A percentile compares a stretch with the other conserved stretches of the same genome.
Evolutionary conservation across 92 coral and sea anemone genomes (phyloP).

Genomic region (Pocillopora grandis): DNA sequence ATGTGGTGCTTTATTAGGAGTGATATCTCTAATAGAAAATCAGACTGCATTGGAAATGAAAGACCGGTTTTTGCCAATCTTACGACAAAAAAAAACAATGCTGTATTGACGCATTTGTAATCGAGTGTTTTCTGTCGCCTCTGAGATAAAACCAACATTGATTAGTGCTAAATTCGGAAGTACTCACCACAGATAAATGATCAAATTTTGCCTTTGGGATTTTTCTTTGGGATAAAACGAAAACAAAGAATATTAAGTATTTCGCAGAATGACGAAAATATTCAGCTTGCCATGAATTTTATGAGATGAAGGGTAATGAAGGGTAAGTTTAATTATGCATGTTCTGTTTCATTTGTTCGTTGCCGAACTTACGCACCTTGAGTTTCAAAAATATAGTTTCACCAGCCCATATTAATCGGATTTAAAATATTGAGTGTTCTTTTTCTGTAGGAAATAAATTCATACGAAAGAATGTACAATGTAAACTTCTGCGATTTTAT

Average conservation of each 20-base stretch:
- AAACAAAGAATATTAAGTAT: neutral
- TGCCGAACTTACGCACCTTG: neutral
- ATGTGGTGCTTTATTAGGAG: no score
- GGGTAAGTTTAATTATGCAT: neutral
- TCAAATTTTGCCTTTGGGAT: neutral
- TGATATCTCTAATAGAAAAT: no score
- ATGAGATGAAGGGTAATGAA: neutral
- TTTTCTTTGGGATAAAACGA: neutral
- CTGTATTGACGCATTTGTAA: constrained; percentile 15
- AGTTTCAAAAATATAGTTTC: constrained; percentile 22
- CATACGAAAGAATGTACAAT: constrained; percentile 5
- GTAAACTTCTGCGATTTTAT: neutral
- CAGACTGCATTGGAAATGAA: neutral
- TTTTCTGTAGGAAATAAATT: neutral
- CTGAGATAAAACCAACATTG: neutral
- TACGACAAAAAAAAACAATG: neutral
- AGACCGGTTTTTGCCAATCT: neutral
- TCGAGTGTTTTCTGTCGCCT: neutral
- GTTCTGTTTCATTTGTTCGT: neutral
- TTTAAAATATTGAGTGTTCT: constrained; percentile 14
- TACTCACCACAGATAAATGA: neutral
- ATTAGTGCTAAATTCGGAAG: neutral
- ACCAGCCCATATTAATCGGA: neutral
- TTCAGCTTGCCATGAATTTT: no score
- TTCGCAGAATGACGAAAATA: neutral